Conservation (phyloP, 2,797 vertebrate genomes). For the Gallirallus australis region DNA sequence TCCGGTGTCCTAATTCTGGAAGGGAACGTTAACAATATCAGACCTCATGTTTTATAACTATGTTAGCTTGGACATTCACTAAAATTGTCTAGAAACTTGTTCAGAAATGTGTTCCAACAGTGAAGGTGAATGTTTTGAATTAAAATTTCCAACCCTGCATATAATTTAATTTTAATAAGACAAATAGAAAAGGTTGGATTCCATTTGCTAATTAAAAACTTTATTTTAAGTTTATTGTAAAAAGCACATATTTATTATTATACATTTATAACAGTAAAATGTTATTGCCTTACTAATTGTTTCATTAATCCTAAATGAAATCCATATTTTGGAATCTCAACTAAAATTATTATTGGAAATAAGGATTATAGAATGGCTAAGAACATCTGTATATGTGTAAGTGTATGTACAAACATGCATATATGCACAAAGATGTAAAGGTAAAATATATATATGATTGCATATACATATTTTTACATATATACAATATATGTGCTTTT, state of each 20-base stretch:
- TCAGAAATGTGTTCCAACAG: neutral
- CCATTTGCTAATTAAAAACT: slow-evolving; percentile 4
- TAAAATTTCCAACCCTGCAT: slow-evolving; percentile 24
- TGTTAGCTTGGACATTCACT: neutral
- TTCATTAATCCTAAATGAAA: neutral
- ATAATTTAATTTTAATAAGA: slow-evolving; percentile 44
- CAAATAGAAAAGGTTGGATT: slow-evolving; percentile 11
- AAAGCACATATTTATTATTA: neutral
- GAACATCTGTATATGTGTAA: neutral
- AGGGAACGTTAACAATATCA: neutral
- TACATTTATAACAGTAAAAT: neutral
- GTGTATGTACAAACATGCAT: neutral
- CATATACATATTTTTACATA: neutral
- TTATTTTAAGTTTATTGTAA: neutral
- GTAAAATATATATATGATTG: neutral
- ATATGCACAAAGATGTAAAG: neutral
- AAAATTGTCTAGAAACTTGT: neutral
- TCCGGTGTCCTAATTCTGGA: neutral
- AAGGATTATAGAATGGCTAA: neutral
- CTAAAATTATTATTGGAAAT: neutral
- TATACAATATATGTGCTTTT: neutral
- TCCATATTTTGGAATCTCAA: neutral
- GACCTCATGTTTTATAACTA: slow-evolving; percentile 7
- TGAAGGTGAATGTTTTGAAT: slow-evolving; percentile 42
- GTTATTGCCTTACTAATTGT: neutral